These are phyloP conservation scores for Cryptus armator DNA, from an alignment of 2,888 invertebrate genomes.

Conservation along the genomic window DNA sequence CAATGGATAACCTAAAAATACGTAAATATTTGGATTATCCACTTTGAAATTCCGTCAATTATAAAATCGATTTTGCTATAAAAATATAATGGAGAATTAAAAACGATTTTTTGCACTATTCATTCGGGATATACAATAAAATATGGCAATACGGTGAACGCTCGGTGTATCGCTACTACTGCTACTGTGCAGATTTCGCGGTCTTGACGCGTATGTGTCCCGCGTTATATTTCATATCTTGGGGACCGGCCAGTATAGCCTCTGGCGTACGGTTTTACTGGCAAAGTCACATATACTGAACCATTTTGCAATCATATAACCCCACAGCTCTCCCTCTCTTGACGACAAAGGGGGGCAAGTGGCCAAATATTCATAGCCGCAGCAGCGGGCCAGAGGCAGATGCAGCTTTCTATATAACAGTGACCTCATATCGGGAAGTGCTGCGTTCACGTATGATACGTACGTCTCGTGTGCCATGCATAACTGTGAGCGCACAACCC, in stretches of 20 bases:
- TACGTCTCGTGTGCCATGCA: slow-evolving; percentile 50
- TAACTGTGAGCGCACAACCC: slow-evolving; percentile 23
- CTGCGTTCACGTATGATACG: slow-evolving; percentile 63
- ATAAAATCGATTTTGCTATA: not conserved
- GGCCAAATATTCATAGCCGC: slow-evolving; percentile 79
- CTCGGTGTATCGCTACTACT: slow-evolving; percentile 13
- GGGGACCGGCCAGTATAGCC: slow-evolving; percentile 71
- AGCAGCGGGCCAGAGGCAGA: slow-evolving; percentile 20
- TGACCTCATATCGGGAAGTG: slow-evolving; percentile 67
- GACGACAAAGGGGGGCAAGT: slow-evolving; percentile 71
- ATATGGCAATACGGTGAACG: slow-evolving; percentile 30
- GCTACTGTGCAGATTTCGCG: slow-evolving; percentile 27
- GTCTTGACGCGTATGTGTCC: slow-evolving; percentile 43
- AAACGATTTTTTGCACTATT: slow-evolving; percentile 11
- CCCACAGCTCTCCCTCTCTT: not conserved
- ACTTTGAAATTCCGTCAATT: not conserved
- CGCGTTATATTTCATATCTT: slow-evolving; percentile 72
- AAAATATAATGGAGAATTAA: not conserved
- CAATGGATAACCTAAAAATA: too few species aligned
- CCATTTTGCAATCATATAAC: slow-evolving; percentile 57
- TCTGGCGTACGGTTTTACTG: slow-evolving; percentile 43
- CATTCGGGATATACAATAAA: slow-evolving; percentile 9
- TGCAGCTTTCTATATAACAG: slow-evolving; percentile 32
- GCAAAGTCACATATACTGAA: slow-evolving; percentile 7
- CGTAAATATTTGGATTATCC: too few species aligned